These are phyloP conservation scores for Choloepus hoffmanni DNA, from an alignment of 2,113 vertebrate species.

Conservation along the genomic window DNA sequence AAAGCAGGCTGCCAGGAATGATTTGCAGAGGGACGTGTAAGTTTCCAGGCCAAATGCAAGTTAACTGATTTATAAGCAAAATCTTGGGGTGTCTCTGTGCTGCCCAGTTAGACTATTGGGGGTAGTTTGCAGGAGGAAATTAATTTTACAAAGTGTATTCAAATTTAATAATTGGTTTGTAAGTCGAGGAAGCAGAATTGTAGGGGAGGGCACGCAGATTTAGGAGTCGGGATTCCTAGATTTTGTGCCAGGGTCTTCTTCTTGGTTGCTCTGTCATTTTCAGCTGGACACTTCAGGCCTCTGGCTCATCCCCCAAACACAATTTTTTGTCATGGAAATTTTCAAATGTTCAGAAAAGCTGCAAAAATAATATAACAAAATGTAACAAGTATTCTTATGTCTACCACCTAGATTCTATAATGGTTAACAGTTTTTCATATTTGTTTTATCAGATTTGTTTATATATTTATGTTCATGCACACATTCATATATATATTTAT, in stretches of 20 bases:
- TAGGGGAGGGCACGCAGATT: neutral
- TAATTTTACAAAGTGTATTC: slow-evolving; percentile 15
- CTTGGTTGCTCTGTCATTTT: neutral
- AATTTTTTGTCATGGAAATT: neutral
- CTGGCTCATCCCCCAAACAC: neutral
- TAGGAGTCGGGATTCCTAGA: neutral
- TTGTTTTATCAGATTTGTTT: neutral
- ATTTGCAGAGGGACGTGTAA: neutral
- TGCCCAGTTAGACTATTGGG: neutral
- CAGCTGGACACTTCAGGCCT: neutral
- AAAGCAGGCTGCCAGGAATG: neutral
- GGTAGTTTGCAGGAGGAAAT: neutral
- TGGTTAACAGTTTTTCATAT: neutral
- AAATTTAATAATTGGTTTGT: neutral
- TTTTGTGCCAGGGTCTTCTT: neutral
- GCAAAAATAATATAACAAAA: neutral
- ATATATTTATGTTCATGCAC: too few relatives aligned
- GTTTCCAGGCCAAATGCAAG: neutral
- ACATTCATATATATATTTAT: too few relatives aligned
- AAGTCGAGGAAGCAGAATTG: neutral
- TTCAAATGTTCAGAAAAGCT: slow-evolving; percentile 45
- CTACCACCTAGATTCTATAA: neutral
- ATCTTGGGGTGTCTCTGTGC: neutral
- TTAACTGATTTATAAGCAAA: slow-evolving; percentile 31
- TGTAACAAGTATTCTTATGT: neutral